Base-by-base conservation (phyloP, 1,140 invertebrate genomes). In the Meloidogyne floridensis region DNA sequence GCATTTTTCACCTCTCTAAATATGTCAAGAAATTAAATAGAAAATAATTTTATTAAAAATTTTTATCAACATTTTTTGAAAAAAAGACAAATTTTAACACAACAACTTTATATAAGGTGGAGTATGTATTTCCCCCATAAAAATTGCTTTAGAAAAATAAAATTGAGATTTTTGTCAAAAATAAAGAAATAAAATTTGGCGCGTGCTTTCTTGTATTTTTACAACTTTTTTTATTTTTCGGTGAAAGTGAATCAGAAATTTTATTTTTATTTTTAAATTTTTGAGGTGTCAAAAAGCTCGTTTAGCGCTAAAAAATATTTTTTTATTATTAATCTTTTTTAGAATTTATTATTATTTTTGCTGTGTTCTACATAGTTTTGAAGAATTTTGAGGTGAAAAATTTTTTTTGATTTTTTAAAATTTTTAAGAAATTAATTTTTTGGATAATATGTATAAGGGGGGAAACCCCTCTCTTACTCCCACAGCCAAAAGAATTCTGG, bases 121-220 rank as follows among this genome's bases (percentile, higher is more conserved):
- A 6, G 1, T 7, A 0, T n/a, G 5, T 65, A 65, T 65, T 65
- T 65, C n/a, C 15, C 15, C 59, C 15, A 7, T n/a, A n/a, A 65
- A 65, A 65, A 65, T 3, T n/a, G 15, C 15, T 65, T n/a, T 18
- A n/a, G 15, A 65, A 65, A 59, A 65, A 65, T 65, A 65, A 65
- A 65, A 65, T 65, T 65, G 15, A n/a, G 59, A 65, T 65, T 65
- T 59, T 65, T 65, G 59, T n/a, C 59, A 65, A 15, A 65, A 65
- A 65, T 59, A 59, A 59, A 59, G 56, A 59, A 59, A 59, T 65
- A 65, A 65, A 65, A 65, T 15, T 65, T 65, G 59, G 59, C 59
- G 59, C 59, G 59, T 65, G 59, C 59, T 65, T 65, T 59, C 13
- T 2, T 59, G 15, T 7, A n/a, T n/a, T 65, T 65, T 65, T 65